Conservation (phyloP, 2,797 vertebrate species). For the Halcyon leucocephala region DNA sequence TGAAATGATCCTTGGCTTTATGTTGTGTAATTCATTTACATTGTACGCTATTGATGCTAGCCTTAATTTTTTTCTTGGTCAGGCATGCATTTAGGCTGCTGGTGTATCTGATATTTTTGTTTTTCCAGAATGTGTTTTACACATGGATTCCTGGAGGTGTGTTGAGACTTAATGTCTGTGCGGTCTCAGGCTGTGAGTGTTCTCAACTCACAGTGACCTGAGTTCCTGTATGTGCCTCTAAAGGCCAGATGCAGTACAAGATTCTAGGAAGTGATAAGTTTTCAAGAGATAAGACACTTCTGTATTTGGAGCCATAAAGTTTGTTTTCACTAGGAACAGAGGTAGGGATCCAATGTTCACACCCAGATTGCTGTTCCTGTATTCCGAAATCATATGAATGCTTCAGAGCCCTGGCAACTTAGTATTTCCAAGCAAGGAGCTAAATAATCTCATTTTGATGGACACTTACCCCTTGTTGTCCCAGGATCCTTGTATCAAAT, state of each 20-base stretch:
- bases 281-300: background rate
- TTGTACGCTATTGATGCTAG: background rate
- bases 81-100: background rate
- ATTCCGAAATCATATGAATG: background rate
- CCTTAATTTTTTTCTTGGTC: background rate
- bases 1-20: background rate
- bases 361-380: background rate
- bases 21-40: background rate
- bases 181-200: background rate
- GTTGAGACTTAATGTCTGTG: background rate
- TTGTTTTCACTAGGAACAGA: background rate
- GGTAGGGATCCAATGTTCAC: background rate
- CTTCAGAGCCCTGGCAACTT: background rate
- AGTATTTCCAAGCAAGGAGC: background rate
- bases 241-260: background rate
- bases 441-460: background rate
- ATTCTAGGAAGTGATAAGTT: background rate
- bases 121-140: background rate
- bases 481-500: background rate
- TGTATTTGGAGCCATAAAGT: background rate
- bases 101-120: background rate
- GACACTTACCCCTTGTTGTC: background rate
- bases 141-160: background rate
- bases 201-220: background rate
- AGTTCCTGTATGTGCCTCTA: background rate